Conservation (phyloP, 37 sponge, comb jelly and placozoan species). For the Eunapius fragilis region DNA sequence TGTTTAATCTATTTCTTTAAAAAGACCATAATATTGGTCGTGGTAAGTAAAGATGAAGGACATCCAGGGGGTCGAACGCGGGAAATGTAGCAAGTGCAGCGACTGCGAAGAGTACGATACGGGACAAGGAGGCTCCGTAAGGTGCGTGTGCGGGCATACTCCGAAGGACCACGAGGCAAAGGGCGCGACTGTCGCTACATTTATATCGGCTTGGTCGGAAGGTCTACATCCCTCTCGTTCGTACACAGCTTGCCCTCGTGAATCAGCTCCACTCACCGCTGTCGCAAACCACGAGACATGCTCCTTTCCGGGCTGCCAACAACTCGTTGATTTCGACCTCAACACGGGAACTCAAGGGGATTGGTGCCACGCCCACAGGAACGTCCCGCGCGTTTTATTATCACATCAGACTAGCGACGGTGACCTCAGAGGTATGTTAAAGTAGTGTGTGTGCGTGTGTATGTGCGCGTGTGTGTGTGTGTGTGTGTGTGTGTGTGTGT, state of each 20-base stretch:
- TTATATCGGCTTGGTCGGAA: no score
- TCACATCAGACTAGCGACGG: background rate
- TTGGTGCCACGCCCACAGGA: constrained; percentile 17
- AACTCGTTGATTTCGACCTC: constrained; percentile 41
- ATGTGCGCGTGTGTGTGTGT: no score
- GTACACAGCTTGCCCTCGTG: no score
- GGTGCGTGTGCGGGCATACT: background rate
- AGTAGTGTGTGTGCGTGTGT: background rate
- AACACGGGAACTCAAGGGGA: constrained; percentile 43
- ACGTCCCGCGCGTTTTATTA: background rate
- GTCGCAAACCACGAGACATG: constrained; percentile 4
- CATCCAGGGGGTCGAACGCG: constrained; percentile 32
- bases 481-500: no score
- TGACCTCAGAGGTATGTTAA: background rate
- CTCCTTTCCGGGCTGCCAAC: constrained; percentile 12
- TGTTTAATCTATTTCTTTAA: background rate
- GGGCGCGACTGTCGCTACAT: no score
- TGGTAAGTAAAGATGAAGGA: constrained; percentile 7
- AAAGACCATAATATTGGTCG: background rate
- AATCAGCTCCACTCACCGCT: no score
- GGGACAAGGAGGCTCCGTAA: background rate
- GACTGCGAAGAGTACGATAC: constrained; percentile 14
- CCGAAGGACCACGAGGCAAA: background rate
- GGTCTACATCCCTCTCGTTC: background rate
- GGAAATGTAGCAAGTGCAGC: constrained; percentile 38